Conservation (phyloP, 2,113 vertebrate species). For the Nesoenas mayeri region DNA sequence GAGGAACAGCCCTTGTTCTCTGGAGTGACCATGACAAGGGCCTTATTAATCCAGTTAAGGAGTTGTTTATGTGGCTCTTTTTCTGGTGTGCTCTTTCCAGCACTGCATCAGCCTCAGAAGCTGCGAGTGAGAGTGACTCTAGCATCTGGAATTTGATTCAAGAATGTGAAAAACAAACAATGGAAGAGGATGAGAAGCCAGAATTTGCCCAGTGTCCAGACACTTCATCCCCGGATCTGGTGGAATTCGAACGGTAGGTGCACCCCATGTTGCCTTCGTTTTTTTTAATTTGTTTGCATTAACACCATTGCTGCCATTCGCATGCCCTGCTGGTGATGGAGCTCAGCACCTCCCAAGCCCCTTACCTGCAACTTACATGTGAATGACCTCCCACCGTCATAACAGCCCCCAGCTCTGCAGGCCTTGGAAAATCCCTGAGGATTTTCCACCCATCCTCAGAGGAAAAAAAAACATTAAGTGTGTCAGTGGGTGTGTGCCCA, state of each 20-base stretch:
- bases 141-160: conserved; percentile 1
- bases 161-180: conserved; percentile 35
- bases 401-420: not conserved
- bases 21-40: not conserved
- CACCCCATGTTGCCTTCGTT: not conserved
- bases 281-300: not conserved
- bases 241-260: conserved; percentile 83
- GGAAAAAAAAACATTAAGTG: not conserved
- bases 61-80: not conserved
- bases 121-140: conserved; percentile 23
- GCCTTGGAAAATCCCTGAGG: not conserved
- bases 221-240: conserved; percentile 63
- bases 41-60: not conserved
- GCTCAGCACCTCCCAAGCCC: not conserved
- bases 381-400: not conserved
- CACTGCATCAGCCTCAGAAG: not conserved
- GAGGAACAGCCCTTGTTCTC: not conserved
- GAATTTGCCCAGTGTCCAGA: not conserved
- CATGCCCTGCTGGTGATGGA: not conserved
- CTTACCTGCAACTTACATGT: not conserved
- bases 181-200: conserved; percentile 24
- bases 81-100: conserved; percentile 19
- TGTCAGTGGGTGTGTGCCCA: not conserved
- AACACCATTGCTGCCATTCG: fast-evolving
- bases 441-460: not conserved